These are phyloP conservation scores for Labeo rohita DNA, from an alignment of 2,113 vertebrate species.

Conservation along the genomic window DNA sequence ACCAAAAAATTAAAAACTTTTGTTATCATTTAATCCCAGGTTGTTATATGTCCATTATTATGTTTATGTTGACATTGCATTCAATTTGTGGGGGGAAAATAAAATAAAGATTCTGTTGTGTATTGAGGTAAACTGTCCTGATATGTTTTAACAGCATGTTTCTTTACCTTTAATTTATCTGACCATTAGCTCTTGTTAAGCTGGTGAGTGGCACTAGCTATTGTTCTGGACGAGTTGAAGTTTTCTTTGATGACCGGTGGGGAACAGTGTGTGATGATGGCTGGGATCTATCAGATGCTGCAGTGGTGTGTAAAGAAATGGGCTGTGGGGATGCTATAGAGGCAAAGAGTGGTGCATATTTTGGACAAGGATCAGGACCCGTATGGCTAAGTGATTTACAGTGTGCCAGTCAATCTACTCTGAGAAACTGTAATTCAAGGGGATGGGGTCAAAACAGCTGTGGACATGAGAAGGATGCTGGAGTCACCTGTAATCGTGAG, in stretches of 20 bases:
- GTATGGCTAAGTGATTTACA: neutral
- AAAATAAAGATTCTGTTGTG: neutral
- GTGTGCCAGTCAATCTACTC: neutral
- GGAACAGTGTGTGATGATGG: slow-evolving; percentile 41
- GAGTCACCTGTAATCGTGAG: slow-evolving; percentile 27
- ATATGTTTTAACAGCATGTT: neutral
- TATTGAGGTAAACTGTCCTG: neutral
- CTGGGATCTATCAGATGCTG: slow-evolving; percentile 29
- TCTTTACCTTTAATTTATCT: neutral
- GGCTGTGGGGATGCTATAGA: slow-evolving; percentile 33
- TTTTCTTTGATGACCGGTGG: slow-evolving; percentile 3
- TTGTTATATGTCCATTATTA: too few species aligned
- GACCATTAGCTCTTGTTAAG: neutral
- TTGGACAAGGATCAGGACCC: neutral
- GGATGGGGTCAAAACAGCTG: neutral
- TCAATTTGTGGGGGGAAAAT: too few species aligned
- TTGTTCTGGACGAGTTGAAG: slow-evolving; percentile 44
- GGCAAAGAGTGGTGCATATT: neutral
- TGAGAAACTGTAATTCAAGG: neutral
- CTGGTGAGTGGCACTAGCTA: slow-evolving; percentile 20
- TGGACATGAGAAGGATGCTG: slow-evolving; percentile 20
- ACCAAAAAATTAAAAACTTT: too few species aligned
- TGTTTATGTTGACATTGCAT: too few species aligned
- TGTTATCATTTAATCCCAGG: too few species aligned
- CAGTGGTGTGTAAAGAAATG: slow-evolving; percentile 36